Evolutionary conservation across 2,888 invertebrate species (phyloP), one percentile per base, ranked within the genome.

Genomic region (Hybos culiciformis): DNA sequence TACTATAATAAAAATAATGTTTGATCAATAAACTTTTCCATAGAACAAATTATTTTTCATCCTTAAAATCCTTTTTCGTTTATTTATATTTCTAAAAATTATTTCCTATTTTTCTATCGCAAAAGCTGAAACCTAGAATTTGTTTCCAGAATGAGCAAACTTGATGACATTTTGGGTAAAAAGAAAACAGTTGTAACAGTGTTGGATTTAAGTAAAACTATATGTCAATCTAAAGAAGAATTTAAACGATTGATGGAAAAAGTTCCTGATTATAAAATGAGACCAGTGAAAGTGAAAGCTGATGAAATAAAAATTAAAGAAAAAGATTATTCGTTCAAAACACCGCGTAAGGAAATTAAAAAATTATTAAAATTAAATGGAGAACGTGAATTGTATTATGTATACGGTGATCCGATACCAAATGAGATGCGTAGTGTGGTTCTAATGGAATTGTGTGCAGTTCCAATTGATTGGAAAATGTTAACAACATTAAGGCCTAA

Each of bases 391-490:
- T 49, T 57, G 2, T 40, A 56, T 3, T 66, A 64, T 44, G 41
- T 63, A 1, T 77, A 75, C 52, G 70, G 73, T 54, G 81, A 91
- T 66, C 90, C 91, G 0, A 70, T 87, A 49, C 90, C 91, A 3
- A 69, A 72, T 0, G 87, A 88, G 62, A 88, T 91, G 90, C 74
- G 60, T 46, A 57, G 56, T 23, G 55, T 66, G 36, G 52, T 58
- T 3, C 53, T 67, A 0, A 56, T 58, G 52, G 90, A 91, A 54
- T 68, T 91, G 39, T 84, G 84, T 54, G 73, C 80, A 9, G 87
- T 91, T 15, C 79, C 85, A 29, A 92, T 92, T 48, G 87, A 88
- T 59, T 92, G 91, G 91, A 78, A 83, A 62, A 91, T 92, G 91
- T 70, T 92, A 44, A 91, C 91, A 12, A 80, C 84, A n/a, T 63